Conservation (phyloP, 2,888 invertebrate genomes). For the Ormyrus labotus region DNA sequence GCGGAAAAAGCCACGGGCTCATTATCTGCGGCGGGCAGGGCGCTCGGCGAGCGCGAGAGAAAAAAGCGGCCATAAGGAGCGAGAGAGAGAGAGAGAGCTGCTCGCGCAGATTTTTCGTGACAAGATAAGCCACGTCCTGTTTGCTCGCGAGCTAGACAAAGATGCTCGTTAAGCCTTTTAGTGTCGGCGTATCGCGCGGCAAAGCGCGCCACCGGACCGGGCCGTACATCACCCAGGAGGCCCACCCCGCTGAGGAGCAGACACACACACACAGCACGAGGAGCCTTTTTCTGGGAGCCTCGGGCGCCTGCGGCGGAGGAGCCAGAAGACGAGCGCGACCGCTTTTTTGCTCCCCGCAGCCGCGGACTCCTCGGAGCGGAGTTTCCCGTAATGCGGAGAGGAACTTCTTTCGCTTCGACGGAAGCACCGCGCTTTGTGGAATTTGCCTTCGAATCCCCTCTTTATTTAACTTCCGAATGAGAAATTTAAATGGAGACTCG, state of each 20-base stretch:
- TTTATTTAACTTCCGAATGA: too few relatives aligned
- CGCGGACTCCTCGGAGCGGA: too few relatives aligned
- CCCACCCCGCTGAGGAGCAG: slow-evolving; percentile 7
- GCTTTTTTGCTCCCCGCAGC: neutral
- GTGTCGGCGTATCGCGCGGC: slow-evolving; percentile 69
- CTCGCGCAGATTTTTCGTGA: slow-evolving; percentile 73
- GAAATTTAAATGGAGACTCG: too few relatives aligned
- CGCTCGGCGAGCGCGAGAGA: slow-evolving; percentile 24
- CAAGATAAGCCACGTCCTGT: slow-evolving; percentile 76
- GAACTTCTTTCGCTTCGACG: too few relatives aligned
- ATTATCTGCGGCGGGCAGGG: slow-evolving; percentile 48
- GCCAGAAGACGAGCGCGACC: neutral
- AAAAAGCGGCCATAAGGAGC: slow-evolving; percentile 27
- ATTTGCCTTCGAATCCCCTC: too few relatives aligned
- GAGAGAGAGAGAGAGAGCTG: neutral
- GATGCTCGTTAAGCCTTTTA: slow-evolving; percentile 76
- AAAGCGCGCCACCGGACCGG: slow-evolving; percentile 63
- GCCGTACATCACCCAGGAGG: slow-evolving; percentile 69
- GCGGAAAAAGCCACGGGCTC: slow-evolving; percentile 45
- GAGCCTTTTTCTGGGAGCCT: neutral
- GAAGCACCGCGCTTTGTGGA: too few relatives aligned
- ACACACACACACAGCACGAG: too few relatives aligned
- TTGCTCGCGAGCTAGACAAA: slow-evolving; percentile 72
- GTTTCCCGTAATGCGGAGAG: too few relatives aligned
- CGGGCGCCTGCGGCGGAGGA: neutral